These are phyloP conservation scores for Taenioides sp. DNA, from an alignment of 2,797 vertebrate species.

Conservation along the genomic window DNA sequence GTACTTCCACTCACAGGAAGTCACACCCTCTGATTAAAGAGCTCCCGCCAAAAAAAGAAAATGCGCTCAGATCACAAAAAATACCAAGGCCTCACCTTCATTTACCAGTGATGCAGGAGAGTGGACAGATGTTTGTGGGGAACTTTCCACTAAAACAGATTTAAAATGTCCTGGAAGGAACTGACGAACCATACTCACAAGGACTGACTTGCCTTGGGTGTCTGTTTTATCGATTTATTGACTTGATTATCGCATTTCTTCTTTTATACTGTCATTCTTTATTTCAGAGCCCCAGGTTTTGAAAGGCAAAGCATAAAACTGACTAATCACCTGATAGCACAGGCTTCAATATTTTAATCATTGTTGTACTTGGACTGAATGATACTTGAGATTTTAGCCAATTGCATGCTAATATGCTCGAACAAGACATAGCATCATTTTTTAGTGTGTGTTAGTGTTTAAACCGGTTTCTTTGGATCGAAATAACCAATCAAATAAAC, in stretches of 20 bases:
- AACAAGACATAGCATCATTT: neutral
- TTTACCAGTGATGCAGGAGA: slow-evolving; percentile 36
- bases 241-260: neutral
- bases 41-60: slow-evolving; percentile 29
- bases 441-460: neutral
- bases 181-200: slow-evolving; percentile 11
- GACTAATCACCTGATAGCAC: neutral
- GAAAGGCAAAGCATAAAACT: neutral
- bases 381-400: neutral
- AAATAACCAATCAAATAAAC: neutral
- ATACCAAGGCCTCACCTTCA: slow-evolving; percentile 31
- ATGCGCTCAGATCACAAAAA: slow-evolving; percentile 28
- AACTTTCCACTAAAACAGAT: slow-evolving; percentile 21
- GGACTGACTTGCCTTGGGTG: slow-evolving; percentile 4
- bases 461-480: neutral
- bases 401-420: neutral
- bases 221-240: neutral
- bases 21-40: slow-evolving; percentile 41
- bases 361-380: neutral
- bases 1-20: slow-evolving; percentile 38
- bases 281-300: neutral
- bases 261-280: neutral
- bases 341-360: neutral
- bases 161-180: slow-evolving; percentile 27
- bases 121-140: slow-evolving; percentile 48